Conservation (phyloP, 2,888 invertebrate genomes). For the Athalia rosae region DNA sequence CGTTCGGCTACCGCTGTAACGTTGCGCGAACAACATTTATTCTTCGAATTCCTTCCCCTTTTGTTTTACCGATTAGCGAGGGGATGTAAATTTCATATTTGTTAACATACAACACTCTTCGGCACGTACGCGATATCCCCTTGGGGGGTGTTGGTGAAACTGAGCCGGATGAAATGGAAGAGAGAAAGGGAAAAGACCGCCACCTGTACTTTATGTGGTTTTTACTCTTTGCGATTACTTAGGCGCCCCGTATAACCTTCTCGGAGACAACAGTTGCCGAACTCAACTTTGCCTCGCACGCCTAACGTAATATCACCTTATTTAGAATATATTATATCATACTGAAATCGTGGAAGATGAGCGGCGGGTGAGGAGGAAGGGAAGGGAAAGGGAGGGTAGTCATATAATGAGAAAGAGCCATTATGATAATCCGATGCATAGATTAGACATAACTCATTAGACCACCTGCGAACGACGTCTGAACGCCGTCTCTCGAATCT, state of each 20-base stretch:
- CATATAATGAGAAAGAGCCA: slow-evolving; percentile 70
- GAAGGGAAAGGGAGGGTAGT: slow-evolving; percentile 52
- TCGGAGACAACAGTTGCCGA: slow-evolving; percentile 55
- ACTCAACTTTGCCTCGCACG: slow-evolving; percentile 55
- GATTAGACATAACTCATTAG: slow-evolving; percentile 72
- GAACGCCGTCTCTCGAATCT: background rate
- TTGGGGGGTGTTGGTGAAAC: slow-evolving; percentile 5
- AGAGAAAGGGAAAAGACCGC: slow-evolving; percentile 48
- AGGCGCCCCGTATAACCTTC: slow-evolving; percentile 49
- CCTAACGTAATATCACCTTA: slow-evolving; percentile 60
- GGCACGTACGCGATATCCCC: slow-evolving; percentile 20
- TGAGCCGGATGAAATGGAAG: background rate
- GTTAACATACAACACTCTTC: background rate
- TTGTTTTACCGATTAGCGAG: background rate
- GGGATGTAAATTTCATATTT: slow-evolving; percentile 13
- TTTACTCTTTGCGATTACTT: slow-evolving; percentile 62
- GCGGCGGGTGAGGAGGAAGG: slow-evolving; percentile 10
- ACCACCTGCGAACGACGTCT: slow-evolving; percentile 59
- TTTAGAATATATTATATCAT: slow-evolving; percentile 61
- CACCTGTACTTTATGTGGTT: slow-evolving; percentile 62
- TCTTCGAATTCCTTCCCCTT: no score
- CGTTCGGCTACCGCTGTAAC: no score
- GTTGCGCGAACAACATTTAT: no score
- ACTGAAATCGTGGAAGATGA: slow-evolving; percentile 52
- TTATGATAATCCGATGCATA: slow-evolving; percentile 73